A percentile compares a stretch with the other conserved stretches of the same genome.
Evolutionary conservation across 2,888 invertebrate genomes (phyloP).

Genomic region (Troilus luridus): DNA sequence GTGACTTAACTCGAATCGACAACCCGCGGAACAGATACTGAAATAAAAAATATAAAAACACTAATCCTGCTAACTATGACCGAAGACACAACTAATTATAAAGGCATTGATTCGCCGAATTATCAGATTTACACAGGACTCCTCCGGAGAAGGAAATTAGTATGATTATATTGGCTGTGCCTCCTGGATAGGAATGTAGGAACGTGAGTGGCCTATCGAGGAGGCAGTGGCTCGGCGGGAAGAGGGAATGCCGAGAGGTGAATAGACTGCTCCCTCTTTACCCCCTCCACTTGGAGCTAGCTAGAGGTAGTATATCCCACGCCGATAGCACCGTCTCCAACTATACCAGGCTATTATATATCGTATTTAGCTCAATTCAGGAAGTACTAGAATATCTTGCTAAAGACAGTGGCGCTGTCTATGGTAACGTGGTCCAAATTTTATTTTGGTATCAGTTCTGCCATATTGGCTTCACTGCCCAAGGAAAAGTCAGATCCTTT

Average conservation of each 20-base stretch:
- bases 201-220: background rate
- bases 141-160: background rate
- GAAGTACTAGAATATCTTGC: too few species aligned
- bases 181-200: background rate
- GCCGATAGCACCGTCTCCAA: background rate
- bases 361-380: too few species aligned
- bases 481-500: too few species aligned
- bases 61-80: too few species aligned
- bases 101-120: background rate
- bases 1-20: too few species aligned
- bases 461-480: too few species aligned
- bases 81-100: background rate
- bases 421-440: too few species aligned
- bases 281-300: background rate
- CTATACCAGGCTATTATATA: too few species aligned
- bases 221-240: conserved; percentile 25
- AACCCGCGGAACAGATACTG: too few species aligned
- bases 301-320: background rate
- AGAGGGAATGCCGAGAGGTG: background rate
- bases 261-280: background rate
- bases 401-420: too few species aligned
- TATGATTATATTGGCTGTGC: conserved; percentile 38
- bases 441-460: too few species aligned
- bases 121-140: background rate
- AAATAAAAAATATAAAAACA: too few species aligned